Evolutionary conservation across 2,113 vertebrate genomes (phyloP), one percentile per base, ranked within the genome.

Genomic region (Thryonomys swinderianus): DNA sequence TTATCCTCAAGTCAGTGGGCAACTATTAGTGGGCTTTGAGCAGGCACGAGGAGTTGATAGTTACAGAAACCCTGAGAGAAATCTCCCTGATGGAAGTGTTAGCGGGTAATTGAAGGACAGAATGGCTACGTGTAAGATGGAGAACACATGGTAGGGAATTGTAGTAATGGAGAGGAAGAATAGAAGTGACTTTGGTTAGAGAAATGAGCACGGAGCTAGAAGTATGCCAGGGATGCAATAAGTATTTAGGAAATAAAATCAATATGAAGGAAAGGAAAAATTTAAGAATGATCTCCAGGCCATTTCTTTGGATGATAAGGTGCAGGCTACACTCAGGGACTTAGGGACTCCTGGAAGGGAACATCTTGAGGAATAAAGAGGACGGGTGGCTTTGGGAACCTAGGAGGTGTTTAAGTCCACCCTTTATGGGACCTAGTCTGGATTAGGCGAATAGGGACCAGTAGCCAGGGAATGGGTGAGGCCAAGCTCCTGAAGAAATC

Each of bases 261-360:
- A 5, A 34, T 4, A 1, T 40, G 14, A 57, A n/a, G 34, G 30
- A 42, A 2, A 30, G 20, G 42, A 16, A n/a, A 37, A 1, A 2
- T 20, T 73, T 30, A 42, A 78, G 18, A 78, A 48, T 59, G 40
- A 53, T 17, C 51, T 3, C 0, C 3, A 74, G 1, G 4, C 30
- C 53, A 14, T 21, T 71, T 23, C 10, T 59, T n/a, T 79, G 34
- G 3, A 55, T 2, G 13, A 21, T 2, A 48, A 17, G 40, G 45
- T 53, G 1, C 11, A 14, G 51, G 45, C 23, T 7, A 48, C 0
- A 37, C 4, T 9, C 27, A 17, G 0, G 4, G 57, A 42, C 27
- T 13, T 3, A 78, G 45, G 1, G 6, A 27, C 32, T 74, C 20
- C 48, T 71, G 42, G 8, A 66, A 30, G 40, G 21, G 17, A 37